Conservation (phyloP, 1,140 invertebrate species). For the Lordiphosa collinella region DNA sequence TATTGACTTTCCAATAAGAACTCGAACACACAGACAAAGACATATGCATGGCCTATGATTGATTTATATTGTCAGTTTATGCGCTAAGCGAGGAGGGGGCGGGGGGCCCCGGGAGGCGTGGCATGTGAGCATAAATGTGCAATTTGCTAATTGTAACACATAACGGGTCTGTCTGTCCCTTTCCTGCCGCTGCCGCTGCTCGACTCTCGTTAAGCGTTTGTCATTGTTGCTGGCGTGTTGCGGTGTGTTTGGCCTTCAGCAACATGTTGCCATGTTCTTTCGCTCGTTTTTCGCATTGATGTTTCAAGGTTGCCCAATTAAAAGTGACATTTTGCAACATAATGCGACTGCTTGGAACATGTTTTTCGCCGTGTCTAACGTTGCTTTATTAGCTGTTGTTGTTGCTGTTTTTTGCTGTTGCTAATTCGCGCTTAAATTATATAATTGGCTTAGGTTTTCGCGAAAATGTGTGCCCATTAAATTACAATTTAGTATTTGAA, state of each 20-base stretch:
- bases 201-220: conserved; percentile 55
- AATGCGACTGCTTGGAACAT: conserved; percentile 76
- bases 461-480: conserved; percentile 66
- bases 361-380: conserved; percentile 51
- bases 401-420: conserved; percentile 16
- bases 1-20: conserved; percentile 72
- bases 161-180: conserved; percentile 53
- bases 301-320: conserved; percentile 77
- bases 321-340: conserved; percentile 77
- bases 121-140: conserved; percentile 74
- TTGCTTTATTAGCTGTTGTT: conserved; percentile 28
- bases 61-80: conserved; percentile 71
- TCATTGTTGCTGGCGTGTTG: conserved; percentile 26
- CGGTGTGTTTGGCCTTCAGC: conserved; percentile 44
- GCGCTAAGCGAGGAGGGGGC: neutral
- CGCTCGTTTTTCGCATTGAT: conserved; percentile 76
- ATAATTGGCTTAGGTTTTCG: conserved; percentile 71
- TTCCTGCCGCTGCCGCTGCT: conserved; percentile 36
- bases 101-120: conserved; percentile 5
- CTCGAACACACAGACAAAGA: conserved; percentile 34
- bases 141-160: conserved; percentile 77
- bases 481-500: conserved; percentile 36
- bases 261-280: conserved; percentile 58
- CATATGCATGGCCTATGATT: conserved; percentile 53
- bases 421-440: conserved; percentile 73